Conservation (phyloP, 53 echinoderm and acorn worm species). For the Stichopus horrens region DNA sequence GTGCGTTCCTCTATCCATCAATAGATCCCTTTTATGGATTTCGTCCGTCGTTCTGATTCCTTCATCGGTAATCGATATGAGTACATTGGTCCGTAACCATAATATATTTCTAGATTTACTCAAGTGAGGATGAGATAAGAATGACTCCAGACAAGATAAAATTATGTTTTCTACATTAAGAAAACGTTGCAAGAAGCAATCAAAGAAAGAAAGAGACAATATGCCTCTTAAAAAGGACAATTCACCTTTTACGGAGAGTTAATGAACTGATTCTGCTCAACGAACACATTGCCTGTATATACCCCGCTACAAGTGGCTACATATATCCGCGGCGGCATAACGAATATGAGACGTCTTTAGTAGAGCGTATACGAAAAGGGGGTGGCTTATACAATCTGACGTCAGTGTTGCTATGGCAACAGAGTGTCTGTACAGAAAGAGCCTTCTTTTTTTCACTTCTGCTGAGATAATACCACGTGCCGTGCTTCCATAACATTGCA, state of each 20-base stretch:
- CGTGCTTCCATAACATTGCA: not conserved
- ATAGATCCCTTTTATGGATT: no score
- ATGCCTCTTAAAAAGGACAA: not conserved
- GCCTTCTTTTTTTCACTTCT: constrained; percentile 53
- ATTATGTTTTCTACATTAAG: not conserved
- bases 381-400: constrained; percentile 62
- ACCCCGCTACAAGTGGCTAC: not conserved
- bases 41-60: no score
- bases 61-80: no score
- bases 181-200: not conserved
- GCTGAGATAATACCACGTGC: constrained; percentile 8
- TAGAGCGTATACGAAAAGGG: constrained; percentile 27
- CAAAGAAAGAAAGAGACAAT: not conserved
- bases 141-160: not conserved
- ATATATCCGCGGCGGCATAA: not conserved
- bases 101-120: no score
- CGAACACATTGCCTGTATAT: not conserved
- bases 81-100: no score
- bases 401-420: constrained; percentile 83
- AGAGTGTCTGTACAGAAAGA: constrained; percentile 32
- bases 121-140: no score
- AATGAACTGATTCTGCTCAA: not conserved
- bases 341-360: constrained; percentile 7
- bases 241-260: not conserved
- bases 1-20: no score